Evolutionary conservation across 2,888 invertebrate species (phyloP), one percentile per base, ranked within the genome.

Genomic region (Imbricaverruca yamaguchii): DNA sequence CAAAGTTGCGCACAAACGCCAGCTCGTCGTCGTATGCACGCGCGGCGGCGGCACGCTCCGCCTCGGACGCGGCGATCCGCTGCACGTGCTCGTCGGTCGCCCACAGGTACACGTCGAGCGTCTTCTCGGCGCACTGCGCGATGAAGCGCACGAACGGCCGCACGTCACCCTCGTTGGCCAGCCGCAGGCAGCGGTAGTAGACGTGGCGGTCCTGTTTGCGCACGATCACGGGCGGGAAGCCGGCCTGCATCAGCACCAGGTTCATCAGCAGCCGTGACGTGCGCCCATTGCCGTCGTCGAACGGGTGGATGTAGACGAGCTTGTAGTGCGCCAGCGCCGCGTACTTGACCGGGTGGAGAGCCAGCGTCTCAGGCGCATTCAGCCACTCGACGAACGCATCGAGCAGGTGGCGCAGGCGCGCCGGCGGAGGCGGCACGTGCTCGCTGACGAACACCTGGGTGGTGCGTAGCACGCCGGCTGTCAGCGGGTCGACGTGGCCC

Each of bases 291-390:
- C 98, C 98, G 87, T 98, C 98, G 6, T 93, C 91, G 88, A 98
- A 98, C 0, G 98, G 98, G 89, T 98, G 98, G 84, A 98, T 97
- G 86, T 94, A 94, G 0, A 98, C 98, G 78, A 98, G 88, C 88
- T 97, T 97, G 88, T 98, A 98, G 89, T 98, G 98, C 0, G 97
- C 97, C 81, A 98, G 88, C 0, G 98, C 98, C 80, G 98, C 97
- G 86, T 94, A 94, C 87, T 96, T 94, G 85, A 97, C 93, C 39
- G 97, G 96, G 89, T 97, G 97, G 87, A 97, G 89, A 74, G 92
- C 91, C 83, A 93, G 88, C 13, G 95, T 94, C 86, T 93, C 92
- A 84, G 95, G 95, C 0, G 96, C 95, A 87, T 90, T 90, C 13
- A 98, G 88, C 98, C 98, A 98, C 25, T 92, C 91, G n/a, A 95